phyloP scores from a whole-genome alignment of 2,888 invertebrate species.

The Chalcis sispes region DNA sequence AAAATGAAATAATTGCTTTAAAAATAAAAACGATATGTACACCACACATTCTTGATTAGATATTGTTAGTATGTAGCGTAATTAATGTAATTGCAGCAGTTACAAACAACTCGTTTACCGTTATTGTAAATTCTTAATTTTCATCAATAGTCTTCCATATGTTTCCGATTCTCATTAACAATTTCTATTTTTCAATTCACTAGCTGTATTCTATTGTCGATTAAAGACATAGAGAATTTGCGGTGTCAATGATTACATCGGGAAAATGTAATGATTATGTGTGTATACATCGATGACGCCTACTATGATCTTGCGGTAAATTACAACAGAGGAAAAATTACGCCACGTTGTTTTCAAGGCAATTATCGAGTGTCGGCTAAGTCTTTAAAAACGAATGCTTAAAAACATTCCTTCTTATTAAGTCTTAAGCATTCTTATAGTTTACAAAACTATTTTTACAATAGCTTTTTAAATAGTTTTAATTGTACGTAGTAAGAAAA shows the following conservation, averaged over 20 bases:
- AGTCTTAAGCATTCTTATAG: slow-evolving; percentile 23
- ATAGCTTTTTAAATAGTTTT: slow-evolving; percentile 4
- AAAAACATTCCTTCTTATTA: slow-evolving; percentile 22
- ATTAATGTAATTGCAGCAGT: too few relatives aligned
- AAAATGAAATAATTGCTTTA: too few relatives aligned
- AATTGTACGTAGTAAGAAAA: slow-evolving; percentile 20
- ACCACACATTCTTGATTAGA: too few relatives aligned
- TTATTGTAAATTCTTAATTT: too few relatives aligned
- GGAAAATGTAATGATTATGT: slow-evolving; percentile 38
- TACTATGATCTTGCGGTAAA: slow-evolving; percentile 8
- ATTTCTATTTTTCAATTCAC: background rate
- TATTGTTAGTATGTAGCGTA: too few relatives aligned
- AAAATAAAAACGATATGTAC: too few relatives aligned
- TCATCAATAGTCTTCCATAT: too few relatives aligned
- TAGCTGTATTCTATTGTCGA: slow-evolving; percentile 12
- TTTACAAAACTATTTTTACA: slow-evolving; percentile 34
- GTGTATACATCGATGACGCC: background rate
- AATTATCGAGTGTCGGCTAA: slow-evolving; percentile 30
- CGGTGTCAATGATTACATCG: slow-evolving; percentile 31
- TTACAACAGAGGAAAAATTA: slow-evolving; percentile 18
- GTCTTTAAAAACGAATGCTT: slow-evolving; percentile 42
- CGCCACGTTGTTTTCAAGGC: slow-evolving; percentile 2
- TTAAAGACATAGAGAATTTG: slow-evolving; percentile 19
- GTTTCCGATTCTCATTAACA: slow-evolving; percentile 74
- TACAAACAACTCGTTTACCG: too few relatives aligned